Evolutionary conservation across 2,797 vertebrate species (phyloP).

Genomic region (Melanitta fusca): DNA sequence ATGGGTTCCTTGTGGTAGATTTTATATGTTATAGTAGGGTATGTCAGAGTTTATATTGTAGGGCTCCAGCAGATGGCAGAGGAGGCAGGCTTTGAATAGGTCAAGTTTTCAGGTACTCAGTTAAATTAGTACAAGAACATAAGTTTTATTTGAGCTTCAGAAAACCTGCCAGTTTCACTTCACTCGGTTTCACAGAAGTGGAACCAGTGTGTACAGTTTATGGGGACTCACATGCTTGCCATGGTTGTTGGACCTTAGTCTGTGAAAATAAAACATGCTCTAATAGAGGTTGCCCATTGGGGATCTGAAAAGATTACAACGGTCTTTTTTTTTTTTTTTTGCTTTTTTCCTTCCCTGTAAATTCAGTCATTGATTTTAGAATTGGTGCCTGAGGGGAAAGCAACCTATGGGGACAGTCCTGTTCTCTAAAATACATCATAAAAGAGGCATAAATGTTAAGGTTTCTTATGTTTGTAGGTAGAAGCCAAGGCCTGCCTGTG

Average conservation of each 20-base stretch:
- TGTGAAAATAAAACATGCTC: slow-evolving; percentile 18
- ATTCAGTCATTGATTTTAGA: slow-evolving; percentile 25
- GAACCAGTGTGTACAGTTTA: background rate
- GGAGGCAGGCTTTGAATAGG: slow-evolving; percentile 43
- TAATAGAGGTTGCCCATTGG: background rate
- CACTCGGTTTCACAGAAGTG: background rate
- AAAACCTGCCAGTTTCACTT: slow-evolving; percentile 26
- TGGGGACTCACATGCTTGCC: background rate
- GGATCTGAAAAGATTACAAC: slow-evolving; percentile 36
- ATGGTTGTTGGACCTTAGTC: background rate
- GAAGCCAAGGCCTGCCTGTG: slow-evolving; percentile 23
- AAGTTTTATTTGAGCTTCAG: slow-evolving; percentile 19
- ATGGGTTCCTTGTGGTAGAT: background rate
- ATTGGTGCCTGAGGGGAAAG: background rate
- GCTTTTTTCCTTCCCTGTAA: background rate
- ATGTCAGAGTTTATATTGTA: slow-evolving; percentile 6
- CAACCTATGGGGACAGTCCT: background rate
- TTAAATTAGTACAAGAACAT: slow-evolving; percentile 26
- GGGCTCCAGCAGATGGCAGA: slow-evolving; percentile 70
- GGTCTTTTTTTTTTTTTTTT: background rate
- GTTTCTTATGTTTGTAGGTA: slow-evolving; percentile 21
- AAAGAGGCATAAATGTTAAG: slow-evolving; percentile 23
- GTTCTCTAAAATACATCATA: slow-evolving; percentile 28
- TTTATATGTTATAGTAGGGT: background rate
- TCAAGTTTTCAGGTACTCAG: slow-evolving; percentile 3